Conservation (phyloP, 2,888 invertebrate species). For the Lissonota sp. region DNA sequence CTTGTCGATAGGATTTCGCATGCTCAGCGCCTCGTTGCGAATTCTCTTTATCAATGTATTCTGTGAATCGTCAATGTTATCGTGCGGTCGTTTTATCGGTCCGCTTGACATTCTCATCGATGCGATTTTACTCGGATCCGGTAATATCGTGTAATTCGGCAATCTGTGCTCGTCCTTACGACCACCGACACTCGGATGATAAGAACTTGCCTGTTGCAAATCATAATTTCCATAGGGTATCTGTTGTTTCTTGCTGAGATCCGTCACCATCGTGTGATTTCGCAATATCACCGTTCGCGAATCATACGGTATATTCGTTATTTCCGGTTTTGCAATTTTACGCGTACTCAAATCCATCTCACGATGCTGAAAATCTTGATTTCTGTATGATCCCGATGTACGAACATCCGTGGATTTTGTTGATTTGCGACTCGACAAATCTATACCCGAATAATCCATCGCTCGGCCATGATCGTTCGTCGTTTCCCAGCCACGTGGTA, state of each 20-base stretch:
- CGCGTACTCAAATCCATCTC: slow-evolving; percentile 82
- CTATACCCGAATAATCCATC: slow-evolving; percentile 81
- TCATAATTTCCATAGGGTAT: slow-evolving; percentile 78
- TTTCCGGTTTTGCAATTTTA: slow-evolving; percentile 74
- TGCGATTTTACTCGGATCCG: slow-evolving; percentile 80
- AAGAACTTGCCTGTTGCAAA: slow-evolving; percentile 70
- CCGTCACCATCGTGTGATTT: slow-evolving; percentile 80
- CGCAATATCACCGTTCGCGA: slow-evolving; percentile 78
- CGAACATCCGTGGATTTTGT: slow-evolving; percentile 72
- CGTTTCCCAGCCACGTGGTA: slow-evolving; percentile 78
- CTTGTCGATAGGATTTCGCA: slow-evolving; percentile 73
- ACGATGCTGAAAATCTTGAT: slow-evolving; percentile 79
- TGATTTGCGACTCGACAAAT: slow-evolving; percentile 80
- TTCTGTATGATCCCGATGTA: slow-evolving; percentile 58
- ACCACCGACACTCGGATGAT: slow-evolving; percentile 68
- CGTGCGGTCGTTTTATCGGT: slow-evolving; percentile 75
- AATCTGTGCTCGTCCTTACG: slow-evolving; percentile 80
- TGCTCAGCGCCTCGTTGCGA: slow-evolving; percentile 76
- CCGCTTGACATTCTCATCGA: slow-evolving; percentile 75
- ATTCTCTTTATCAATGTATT: slow-evolving; percentile 78
- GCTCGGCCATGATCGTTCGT: slow-evolving; percentile 75
- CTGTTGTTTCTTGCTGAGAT: slow-evolving; percentile 80
- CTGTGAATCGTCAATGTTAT: slow-evolving; percentile 71
- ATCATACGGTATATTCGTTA: slow-evolving; percentile 75
- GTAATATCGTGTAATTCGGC: slow-evolving; percentile 79